Evolutionary conservation across 2,888 invertebrate genomes (phyloP).

Genomic region (Epicampocera succincta): DNA sequence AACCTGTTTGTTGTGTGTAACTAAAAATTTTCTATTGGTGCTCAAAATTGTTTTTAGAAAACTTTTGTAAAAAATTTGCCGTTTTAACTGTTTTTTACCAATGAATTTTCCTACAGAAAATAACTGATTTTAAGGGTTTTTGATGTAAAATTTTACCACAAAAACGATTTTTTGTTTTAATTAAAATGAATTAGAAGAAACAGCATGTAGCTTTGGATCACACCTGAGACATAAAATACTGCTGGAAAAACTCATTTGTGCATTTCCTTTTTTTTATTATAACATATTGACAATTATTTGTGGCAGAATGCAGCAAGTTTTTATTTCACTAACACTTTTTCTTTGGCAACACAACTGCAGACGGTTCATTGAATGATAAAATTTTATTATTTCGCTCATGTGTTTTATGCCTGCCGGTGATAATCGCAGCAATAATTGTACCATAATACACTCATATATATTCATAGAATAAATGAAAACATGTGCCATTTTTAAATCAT

Average conservation of each 20-base stretch:
- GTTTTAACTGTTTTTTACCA: too few species aligned
- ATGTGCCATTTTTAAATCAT: not conserved
- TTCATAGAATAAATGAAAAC: not conserved
- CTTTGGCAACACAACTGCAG: not conserved
- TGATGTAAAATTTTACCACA: too few species aligned
- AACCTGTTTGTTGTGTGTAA: too few species aligned
- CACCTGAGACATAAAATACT: too few species aligned
- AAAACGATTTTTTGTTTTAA: too few species aligned
- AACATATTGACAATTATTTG: not conserved
- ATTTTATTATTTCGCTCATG: constrained; percentile 17
- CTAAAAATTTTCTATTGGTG: too few species aligned
- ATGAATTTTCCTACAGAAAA: too few species aligned
- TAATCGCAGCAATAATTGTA: constrained; percentile 11
- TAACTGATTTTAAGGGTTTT: too few species aligned
- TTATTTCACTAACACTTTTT: not conserved
- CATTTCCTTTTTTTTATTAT: not conserved
- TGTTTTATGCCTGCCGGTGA: constrained; percentile 25
- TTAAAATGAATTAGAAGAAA: too few species aligned
- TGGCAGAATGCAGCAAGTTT: constrained; percentile 22
- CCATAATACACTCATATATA: not conserved
- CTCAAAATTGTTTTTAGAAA: too few species aligned
- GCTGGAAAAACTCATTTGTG: not conserved
- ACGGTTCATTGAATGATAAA: constrained; percentile 26
- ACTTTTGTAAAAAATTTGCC: too few species aligned
- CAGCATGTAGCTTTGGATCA: too few species aligned